Base-by-base conservation (phyloP, 1,140 invertebrate genomes). In the Drosophila simulans region DNA sequence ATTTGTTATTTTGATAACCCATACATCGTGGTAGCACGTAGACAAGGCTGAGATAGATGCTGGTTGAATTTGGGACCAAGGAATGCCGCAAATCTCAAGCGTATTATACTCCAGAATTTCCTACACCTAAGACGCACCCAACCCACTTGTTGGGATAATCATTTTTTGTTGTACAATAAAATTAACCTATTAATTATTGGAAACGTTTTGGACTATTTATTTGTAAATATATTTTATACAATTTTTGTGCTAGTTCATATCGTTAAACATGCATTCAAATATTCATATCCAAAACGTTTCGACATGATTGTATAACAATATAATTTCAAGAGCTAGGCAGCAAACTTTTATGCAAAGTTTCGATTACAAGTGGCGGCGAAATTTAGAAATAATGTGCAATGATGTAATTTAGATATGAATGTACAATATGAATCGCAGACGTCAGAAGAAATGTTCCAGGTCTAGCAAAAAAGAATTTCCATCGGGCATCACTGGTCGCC, bases 1-100 rank as follows among this genome's bases (percentile, higher is more conserved):
- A 68, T 37, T 15, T 11, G 17, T 56, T 34, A 10, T 20, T 48
- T 53, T 60, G 22, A 59, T 62, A 63, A 10, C 15, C 58, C 77
- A 37, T 57, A 48, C 35, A 64, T 31, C 51, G 31, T 68, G 31
- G 35, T 15, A 43, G 17, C 37, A 54, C 17, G 39, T 35, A 22
- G 48, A 62, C 11, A 40, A 11, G n/a, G 15, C 34, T 39, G 31
- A 25, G 31, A 48, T 27, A 25, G 31, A 48, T 27, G 45, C n/a
- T 4, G 45, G 27, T 11, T 8, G 12, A 11, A 12, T 13, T 31
- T 34, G 37, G 8, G 40, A 17, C 54, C 35, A 37, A 10, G 13
- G n/a, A 15, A 49, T 53, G 31, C 31, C 17, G 22, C 37, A 27
- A 27, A 54, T 54, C 20, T 54, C 11, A 54, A 37, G 31, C 48